phyloP scores from a whole-genome alignment of 2,113 vertebrate genomes.

The Phalacrocorax aristotelis region DNA sequence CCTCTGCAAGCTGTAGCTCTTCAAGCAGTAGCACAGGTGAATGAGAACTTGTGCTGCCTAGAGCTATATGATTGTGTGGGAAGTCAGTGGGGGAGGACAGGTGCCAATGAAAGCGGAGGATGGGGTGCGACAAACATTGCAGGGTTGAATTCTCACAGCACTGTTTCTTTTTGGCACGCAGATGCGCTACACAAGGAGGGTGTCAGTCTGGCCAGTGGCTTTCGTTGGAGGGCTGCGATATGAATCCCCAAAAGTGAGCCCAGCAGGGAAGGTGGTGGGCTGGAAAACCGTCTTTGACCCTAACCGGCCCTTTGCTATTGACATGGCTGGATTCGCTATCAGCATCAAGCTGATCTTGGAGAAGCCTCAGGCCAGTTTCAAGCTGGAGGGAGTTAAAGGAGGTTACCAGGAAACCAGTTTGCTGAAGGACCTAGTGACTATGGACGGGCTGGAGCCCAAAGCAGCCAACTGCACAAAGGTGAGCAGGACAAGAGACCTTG shows the following conservation, averaged over 20 bases:
- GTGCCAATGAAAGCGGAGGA: neutral
- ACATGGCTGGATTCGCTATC: conserved; percentile 89
- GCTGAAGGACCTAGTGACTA: conserved; percentile 83
- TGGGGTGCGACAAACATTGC: accelerated
- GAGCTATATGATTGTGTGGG: neutral
- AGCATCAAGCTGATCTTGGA: conserved; percentile 83
- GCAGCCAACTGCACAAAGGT: conserved; percentile 90
- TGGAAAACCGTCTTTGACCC: conserved; percentile 89
- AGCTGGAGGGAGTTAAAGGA: conserved; percentile 84
- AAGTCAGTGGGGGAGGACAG: neutral
- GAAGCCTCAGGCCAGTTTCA: conserved; percentile 86
- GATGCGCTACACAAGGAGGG: conserved; percentile 86
- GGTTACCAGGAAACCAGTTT: conserved; percentile 88
- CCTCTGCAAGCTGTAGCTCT: neutral
- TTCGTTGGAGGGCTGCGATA: conserved; percentile 85
- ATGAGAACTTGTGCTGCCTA: neutral
- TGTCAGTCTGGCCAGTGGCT: conserved; percentile 88
- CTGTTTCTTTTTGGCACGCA: conserved; percentile 55
- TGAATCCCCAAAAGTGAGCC: conserved; percentile 84
- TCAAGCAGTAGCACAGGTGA: neutral
- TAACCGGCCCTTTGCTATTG: conserved; percentile 85
- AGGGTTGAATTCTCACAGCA: neutral
- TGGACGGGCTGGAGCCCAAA: conserved; percentile 85
- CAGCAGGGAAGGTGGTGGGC: conserved; percentile 82
- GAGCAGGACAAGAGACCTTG: neutral